Conservation (phyloP, 1,140 invertebrate genomes). For the Trinorchestia longiramus region DNA sequence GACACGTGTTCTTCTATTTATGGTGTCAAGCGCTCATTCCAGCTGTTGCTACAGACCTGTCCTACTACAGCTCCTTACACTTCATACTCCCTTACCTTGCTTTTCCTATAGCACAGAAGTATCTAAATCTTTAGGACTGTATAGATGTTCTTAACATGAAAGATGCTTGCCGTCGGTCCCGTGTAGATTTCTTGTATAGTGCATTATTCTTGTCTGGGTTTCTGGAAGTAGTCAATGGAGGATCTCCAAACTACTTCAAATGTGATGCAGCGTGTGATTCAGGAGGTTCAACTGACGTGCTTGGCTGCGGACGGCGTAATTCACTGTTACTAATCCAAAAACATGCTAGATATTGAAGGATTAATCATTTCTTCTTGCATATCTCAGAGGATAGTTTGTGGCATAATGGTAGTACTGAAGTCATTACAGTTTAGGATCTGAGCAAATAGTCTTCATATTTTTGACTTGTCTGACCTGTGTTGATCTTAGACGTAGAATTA, state of each 20-base stretch:
- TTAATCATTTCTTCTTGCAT: background rate
- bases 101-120: background rate
- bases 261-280: background rate
- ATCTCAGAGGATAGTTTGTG: background rate
- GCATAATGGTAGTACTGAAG: background rate
- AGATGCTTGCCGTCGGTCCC: background rate
- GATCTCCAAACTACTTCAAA: background rate
- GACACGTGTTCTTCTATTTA: no score
- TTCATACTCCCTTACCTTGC: background rate
- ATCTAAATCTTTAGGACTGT: background rate
- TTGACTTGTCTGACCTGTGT: background rate
- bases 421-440: background rate
- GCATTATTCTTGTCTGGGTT: no score
- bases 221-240: background rate
- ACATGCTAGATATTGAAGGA: background rate
- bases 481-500: background rate
- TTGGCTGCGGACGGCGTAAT: background rate
- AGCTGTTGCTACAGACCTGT: no score
- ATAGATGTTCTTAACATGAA: background rate
- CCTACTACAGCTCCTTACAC: no score
- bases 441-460: background rate
- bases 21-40: no score
- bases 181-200: background rate
- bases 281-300: background rate
- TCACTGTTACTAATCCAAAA: background rate